Evolutionary conservation across 2,113 vertebrate species (phyloP).

Genomic region (Larimichthys polyactis): DNA sequence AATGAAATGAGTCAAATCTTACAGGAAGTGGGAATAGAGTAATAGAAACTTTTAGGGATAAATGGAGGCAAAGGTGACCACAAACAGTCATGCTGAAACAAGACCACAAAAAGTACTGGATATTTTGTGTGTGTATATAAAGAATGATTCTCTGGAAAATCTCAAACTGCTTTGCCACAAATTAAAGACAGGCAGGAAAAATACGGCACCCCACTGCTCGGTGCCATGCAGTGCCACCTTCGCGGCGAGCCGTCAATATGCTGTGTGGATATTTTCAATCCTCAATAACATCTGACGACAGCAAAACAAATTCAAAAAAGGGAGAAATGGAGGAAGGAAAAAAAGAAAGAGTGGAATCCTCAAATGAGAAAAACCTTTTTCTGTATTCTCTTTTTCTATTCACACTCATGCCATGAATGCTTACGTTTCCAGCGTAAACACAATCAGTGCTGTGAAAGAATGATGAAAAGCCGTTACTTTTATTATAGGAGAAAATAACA

Average conservation of each 20-base stretch:
- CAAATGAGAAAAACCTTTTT: constrained; percentile 59
- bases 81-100: neutral
- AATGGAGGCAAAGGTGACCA: constrained; percentile 9
- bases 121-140: constrained; percentile 21
- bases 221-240: constrained; percentile 63
- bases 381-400: constrained; percentile 54
- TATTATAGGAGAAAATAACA: constrained; percentile 85
- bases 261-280: constrained; percentile 60
- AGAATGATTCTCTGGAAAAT: constrained; percentile 54
- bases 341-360: constrained; percentile 57
- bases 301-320: constrained; percentile 55
- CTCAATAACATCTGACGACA: constrained; percentile 63
- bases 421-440: constrained; percentile 76
- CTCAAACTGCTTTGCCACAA: constrained; percentile 42
- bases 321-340: constrained; percentile 41
- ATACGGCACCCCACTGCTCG: constrained; percentile 19
- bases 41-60: neutral
- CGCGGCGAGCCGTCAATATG: constrained; percentile 35
- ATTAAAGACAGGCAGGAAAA: constrained; percentile 51
- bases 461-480: constrained; percentile 81
- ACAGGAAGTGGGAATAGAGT: neutral
- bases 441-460: constrained; percentile 72
- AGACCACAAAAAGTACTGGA: neutral
- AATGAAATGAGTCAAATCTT: neutral
- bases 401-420: constrained; percentile 62